Conservation (phyloP, 2,888 invertebrate genomes). For the Folsomia manolachei region DNA sequence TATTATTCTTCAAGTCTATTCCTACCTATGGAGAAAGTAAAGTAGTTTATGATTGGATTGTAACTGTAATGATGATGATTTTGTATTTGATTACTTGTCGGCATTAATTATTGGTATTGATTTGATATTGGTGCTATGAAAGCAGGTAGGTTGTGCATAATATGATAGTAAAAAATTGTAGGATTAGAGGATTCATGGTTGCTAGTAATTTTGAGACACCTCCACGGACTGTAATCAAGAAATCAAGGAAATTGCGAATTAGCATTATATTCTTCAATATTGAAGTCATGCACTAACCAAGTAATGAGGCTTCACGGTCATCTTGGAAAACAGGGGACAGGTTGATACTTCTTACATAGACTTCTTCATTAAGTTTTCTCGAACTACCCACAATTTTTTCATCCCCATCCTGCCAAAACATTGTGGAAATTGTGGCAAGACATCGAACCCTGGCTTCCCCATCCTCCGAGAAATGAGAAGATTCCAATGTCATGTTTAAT, state of each 20-base stretch:
- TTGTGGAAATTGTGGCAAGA: slow-evolving; percentile 41
- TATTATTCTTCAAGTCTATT: no score
- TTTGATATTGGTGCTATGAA: background rate
- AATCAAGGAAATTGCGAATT: background rate
- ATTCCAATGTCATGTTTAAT: slow-evolving; percentile 42
- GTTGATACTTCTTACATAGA: slow-evolving; percentile 33
- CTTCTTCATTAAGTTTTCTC: slow-evolving; percentile 35
- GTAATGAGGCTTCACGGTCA: slow-evolving; percentile 38
- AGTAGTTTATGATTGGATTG: no score
- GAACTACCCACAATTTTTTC: slow-evolving; percentile 41
- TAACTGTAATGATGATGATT: no score
- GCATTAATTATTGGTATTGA: no score
- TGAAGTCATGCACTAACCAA: no score
- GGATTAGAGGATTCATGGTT: background rate
- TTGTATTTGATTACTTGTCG: no score
- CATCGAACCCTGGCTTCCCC: slow-evolving; percentile 45
- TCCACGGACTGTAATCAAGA: background rate
- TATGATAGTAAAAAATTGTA: background rate
- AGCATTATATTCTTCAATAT: no score
- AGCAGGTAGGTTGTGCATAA: background rate
- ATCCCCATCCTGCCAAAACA: slow-evolving; percentile 46
- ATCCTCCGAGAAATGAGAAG: slow-evolving; percentile 44
- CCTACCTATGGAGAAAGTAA: no score
- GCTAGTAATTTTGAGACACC: slow-evolving; percentile 4
- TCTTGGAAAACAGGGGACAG: slow-evolving; percentile 34